Base-by-base conservation (phyloP, 1,140 invertebrate genomes). In the Hycleus cichorii region DNA sequence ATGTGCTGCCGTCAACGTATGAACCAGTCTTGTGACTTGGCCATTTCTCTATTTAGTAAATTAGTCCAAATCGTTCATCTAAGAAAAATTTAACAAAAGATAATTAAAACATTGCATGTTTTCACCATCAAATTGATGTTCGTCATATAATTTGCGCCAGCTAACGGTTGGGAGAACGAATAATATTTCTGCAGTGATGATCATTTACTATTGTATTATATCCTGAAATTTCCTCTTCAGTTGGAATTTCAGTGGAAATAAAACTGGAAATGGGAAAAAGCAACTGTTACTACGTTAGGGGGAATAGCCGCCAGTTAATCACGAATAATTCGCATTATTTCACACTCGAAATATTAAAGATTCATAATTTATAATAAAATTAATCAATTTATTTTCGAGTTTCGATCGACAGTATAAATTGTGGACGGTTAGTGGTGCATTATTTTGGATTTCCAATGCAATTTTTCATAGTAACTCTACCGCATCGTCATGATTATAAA, bases 1-100 rank as follows among this genome's bases (percentile, higher is more conserved):
- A 64, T 64, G 63, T 62, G 55, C 61, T 63, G 60, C 61, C 54
- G 56, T 52, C 52, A 65, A 63, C 64, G 58, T 60, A 63, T 61
- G 49, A 52, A 54, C 48, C 51, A 4, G 24, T 50, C 50, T 11
- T 39, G 6, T 62, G 63, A 59, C 59, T 62, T 60, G 58, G 60
- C 59, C 57, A 42, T 39, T 12, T 43, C 59, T 27, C 18, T 43
- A 52, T 50, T 50, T 40, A 50, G n/a, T 47, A 32, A 32, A 32
- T 32, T 32, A 32, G 32, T 32, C 32, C 32, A 18, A 18, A 18
- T 18, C 1, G 18, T 18, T 18, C 18, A 18, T 18, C 18, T 18
- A 18, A 18, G 32, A 32, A 32, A 32, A 53, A 53, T 53, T 53
- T 27, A 10, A 43, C 50, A 52, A 27, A 44, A 52, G 45, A 40